A percentile compares a stretch with the other conserved stretches of the same genome.
Conservation (phyloP, 2,888 invertebrate species). For the Xanthia togata region DNA sequence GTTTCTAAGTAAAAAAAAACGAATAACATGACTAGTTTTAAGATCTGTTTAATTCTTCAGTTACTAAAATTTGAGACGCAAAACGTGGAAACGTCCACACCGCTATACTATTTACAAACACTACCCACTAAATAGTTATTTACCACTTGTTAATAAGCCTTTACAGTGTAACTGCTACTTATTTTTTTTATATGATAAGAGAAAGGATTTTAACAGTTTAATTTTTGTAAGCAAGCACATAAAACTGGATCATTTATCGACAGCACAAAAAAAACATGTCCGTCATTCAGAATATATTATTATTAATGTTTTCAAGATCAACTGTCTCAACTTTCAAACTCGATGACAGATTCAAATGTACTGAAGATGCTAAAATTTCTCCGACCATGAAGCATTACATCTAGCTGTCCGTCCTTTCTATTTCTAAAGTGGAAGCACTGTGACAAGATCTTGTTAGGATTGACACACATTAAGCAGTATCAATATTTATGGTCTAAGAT, state of each 20-base stretch:
- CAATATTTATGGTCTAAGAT: neutral
- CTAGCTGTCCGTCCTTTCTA: slow-evolving; percentile 53
- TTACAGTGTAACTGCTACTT: neutral
- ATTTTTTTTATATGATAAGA: neutral
- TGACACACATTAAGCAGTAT: slow-evolving; percentile 7
- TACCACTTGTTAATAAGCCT: neutral
- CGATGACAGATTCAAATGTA: slow-evolving; percentile 41
- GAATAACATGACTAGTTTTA: too few species aligned
- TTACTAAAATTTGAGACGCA: neutral
- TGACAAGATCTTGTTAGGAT: slow-evolving; percentile 19
- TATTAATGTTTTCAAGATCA: slow-evolving; percentile 30
- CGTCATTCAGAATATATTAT: slow-evolving; percentile 7
- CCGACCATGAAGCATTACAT: slow-evolving; percentile 25
- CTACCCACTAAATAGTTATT: neutral
- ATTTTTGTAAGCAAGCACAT: neutral
- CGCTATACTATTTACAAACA: neutral
- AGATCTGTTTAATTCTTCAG: neutral
- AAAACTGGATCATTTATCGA: slow-evolving; percentile 15
- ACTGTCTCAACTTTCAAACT: slow-evolving; percentile 45
- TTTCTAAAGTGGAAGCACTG: slow-evolving; percentile 28
- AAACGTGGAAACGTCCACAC: too few species aligned
- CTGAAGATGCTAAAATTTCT: slow-evolving; percentile 52
- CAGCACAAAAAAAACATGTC: slow-evolving; percentile 9
- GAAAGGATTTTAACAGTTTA: neutral
- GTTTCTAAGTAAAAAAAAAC: neutral